Conservation (phyloP, 2,113 vertebrate genomes). For the Notarius quadriscutis region DNA sequence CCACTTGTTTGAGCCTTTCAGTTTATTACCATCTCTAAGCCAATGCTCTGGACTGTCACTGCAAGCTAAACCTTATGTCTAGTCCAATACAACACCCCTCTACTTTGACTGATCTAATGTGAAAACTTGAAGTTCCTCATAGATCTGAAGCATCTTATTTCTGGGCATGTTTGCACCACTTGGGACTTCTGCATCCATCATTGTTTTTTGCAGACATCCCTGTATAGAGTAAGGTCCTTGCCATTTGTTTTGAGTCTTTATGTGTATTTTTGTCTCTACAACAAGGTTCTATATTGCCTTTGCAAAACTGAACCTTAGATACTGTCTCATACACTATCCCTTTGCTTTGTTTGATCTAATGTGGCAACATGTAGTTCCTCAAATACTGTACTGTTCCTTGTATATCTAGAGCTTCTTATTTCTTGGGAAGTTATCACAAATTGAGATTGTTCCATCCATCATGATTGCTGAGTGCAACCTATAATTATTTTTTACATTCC, state of each 20-base stretch:
- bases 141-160: not conserved
- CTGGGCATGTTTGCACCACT: not conserved
- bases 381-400: too few relatives aligned
- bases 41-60: not conserved
- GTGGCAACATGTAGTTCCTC: too few relatives aligned
- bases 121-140: not conserved
- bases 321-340: not conserved
- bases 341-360: not conserved
- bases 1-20: not conserved
- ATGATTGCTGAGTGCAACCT: too few relatives aligned
- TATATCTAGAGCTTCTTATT: too few relatives aligned
- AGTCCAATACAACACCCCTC: not conserved
- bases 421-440: too few relatives aligned
- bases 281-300: not conserved
- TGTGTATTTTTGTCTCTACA: not conserved
- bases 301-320: not conserved
- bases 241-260: not conserved
- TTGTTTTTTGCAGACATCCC: too few relatives aligned
- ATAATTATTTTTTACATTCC: not conserved
- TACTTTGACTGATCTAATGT: not conserved
- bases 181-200: too few relatives aligned
- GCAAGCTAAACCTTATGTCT: not conserved
- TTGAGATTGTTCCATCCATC: too few relatives aligned
- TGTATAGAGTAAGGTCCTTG: not conserved
- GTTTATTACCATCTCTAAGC: not conserved